A percentile compares a stretch with the other conserved stretches of the same genome.
phyloP scores from a whole-genome alignment of 1,140 invertebrate species.

The Papilio polyxenes region DNA sequence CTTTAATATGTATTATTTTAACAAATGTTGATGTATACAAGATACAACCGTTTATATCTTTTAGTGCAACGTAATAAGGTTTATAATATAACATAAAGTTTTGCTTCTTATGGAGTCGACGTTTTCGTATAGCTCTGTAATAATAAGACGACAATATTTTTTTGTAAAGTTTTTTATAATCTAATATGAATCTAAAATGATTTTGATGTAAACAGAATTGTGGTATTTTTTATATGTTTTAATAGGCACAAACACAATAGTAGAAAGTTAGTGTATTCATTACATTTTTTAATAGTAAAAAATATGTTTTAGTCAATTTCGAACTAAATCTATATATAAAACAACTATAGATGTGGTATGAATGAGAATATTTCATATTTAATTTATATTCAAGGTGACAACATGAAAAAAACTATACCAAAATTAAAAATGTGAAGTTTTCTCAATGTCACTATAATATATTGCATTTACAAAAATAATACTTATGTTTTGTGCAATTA shows the following conservation, averaged over 20 bases:
- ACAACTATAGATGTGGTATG: conserved; percentile 15
- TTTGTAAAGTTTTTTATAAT: background rate
- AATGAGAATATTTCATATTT: conserved; percentile 33
- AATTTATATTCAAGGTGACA: conserved; percentile 20
- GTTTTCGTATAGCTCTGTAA: conserved; percentile 1
- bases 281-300: too few species aligned
- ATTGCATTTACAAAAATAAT: background rate
- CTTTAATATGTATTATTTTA: conserved; percentile 33
- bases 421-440: conserved; percentile 36
- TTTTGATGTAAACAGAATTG: background rate
- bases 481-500: background rate
- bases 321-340: conserved; percentile 6
- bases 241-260: background rate
- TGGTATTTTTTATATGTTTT: background rate
- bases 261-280: background rate
- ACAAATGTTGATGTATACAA: background rate
- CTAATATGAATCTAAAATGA: too few species aligned
- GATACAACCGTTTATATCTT: background rate
- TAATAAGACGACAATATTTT: conserved; percentile 23
- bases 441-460: conserved; percentile 16
- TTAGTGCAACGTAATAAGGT: background rate
- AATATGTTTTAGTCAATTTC: background rate
- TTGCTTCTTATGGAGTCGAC: background rate
- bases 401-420: conserved; percentile 29
- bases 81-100: background rate